A percentile compares a stretch with the other conserved stretches of the same genome.
Conservation (phyloP, 2,797 vertebrate genomes). For the Eulemur coronatus region DNA sequence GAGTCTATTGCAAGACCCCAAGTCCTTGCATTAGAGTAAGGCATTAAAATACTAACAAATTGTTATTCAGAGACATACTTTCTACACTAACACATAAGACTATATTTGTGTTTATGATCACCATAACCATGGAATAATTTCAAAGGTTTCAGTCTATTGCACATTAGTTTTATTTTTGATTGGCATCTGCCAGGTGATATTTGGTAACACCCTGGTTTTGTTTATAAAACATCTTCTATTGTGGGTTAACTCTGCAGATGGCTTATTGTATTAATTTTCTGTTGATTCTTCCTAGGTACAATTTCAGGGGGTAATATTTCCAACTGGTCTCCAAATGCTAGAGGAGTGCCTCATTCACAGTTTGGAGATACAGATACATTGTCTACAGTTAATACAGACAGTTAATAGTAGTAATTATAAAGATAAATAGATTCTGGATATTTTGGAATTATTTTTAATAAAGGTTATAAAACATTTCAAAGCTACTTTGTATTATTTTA, state of each 20-base stretch:
- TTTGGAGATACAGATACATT: neutral
- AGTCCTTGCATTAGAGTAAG: neutral
- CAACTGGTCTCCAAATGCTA: neutral
- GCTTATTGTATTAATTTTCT: slow-evolving; percentile 35
- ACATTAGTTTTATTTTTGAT: neutral
- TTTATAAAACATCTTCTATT: neutral
- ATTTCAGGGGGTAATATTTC: neutral
- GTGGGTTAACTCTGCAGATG: neutral
- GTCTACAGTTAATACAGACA: neutral
- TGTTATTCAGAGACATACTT: neutral
- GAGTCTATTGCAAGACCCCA: neutral
- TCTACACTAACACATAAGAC: neutral
- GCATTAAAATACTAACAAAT: neutral
- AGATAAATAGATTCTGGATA: neutral
- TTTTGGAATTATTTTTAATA: slow-evolving; percentile 44
- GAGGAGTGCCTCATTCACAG: neutral
- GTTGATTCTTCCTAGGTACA: neutral
- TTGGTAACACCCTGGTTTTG: neutral
- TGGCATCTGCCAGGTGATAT: neutral
- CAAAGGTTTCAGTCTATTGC: neutral
- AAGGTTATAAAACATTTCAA: slow-evolving; percentile 20
- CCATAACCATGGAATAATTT: neutral
- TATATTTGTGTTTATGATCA: neutral
- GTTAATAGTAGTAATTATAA: neutral
- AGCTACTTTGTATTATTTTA: slow-evolving; percentile 41